These are phyloP conservation scores for Ormyrus pomaceus DNA, from an alignment of 2,888 invertebrate genomes.

Conservation along the genomic window DNA sequence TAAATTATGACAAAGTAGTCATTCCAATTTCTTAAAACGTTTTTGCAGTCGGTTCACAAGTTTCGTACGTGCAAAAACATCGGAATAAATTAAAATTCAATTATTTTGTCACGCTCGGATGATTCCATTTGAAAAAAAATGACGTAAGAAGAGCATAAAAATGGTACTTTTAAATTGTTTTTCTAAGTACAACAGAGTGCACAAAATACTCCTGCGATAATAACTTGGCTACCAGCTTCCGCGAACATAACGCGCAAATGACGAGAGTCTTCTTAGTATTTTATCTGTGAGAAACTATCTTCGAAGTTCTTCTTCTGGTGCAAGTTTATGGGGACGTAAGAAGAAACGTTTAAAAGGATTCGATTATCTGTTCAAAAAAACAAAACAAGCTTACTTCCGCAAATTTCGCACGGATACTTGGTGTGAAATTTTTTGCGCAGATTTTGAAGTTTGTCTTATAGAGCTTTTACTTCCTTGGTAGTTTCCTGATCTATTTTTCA, in stretches of 20 bases:
- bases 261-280: constrained; percentile 24
- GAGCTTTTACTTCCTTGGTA: too few relatives aligned
- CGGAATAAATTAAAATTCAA: too few relatives aligned
- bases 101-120: not conserved
- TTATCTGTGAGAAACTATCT: constrained; percentile 45
- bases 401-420: not conserved
- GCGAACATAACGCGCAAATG: constrained; percentile 29
- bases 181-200: constrained; percentile 7
- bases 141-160: constrained; percentile 7
- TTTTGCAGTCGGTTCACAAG: too few relatives aligned
- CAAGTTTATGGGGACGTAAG: constrained; percentile 1
- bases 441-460: too few relatives aligned
- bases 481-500: too few relatives aligned
- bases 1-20: too few relatives aligned
- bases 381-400: not conserved
- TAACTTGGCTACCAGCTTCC: constrained; percentile 30
- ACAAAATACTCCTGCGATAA: constrained; percentile 31
- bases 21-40: too few relatives aligned
- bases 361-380: constrained; percentile 1
- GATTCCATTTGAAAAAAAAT: not conserved
- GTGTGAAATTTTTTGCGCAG: too few relatives aligned
- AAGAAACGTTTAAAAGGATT: constrained; percentile 7
- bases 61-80: too few relatives aligned
- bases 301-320: not conserved
- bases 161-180: constrained; percentile 31